Evolutionary conservation across 1,140 invertebrate species (phyloP), one percentile per base, ranked within the genome.

Genomic region (Drosophila bifasciata): DNA sequence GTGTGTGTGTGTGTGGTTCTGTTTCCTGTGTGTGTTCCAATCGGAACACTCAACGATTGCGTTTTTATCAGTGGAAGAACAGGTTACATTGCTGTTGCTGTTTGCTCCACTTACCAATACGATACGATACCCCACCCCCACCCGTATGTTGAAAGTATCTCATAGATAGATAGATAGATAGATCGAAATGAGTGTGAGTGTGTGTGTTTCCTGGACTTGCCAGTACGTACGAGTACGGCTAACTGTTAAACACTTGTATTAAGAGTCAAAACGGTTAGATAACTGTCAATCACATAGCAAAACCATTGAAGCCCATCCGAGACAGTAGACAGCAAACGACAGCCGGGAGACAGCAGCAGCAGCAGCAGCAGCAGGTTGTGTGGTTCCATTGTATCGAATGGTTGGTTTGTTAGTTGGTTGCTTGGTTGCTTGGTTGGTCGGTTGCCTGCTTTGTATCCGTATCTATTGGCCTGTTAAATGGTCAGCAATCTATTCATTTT

Each of bases 281-380:
- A 72, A 72, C 69, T 72, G 69, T 72, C 69, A 72, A 72, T 72
- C 69, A 72, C 56, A 60, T 70, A 40, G 28, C 73, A 23, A 25
- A 63, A 15, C 43, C 62, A 68, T 68, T 67, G 48, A 68, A 68
- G 66, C 66, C 68, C 66, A 56, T 48, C 66, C 32, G 32, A 36
- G 74, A 57, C 52, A 66, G 64, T 76, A 45, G 70, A n/a, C 5
- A 9, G 8, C 49, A 36, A 9, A 13, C 3, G 32, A 13, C 32
- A 36, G 32, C 7, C 6, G 23, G 23, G 23, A 25, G 23, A 25
- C 3, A 3, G 28, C n/a, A n/a, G n/a, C n/a, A n/a, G 5, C 28
- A 32, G 9, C 8, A 36, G 32, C n/a, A n/a, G 11, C 32, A 36
- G 32, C 32, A 36, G 32, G 32, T 36, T 36, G 32, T 36, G 32